Conservation (phyloP, 2,888 invertebrate species). For the Lottia gigantea region DNA sequence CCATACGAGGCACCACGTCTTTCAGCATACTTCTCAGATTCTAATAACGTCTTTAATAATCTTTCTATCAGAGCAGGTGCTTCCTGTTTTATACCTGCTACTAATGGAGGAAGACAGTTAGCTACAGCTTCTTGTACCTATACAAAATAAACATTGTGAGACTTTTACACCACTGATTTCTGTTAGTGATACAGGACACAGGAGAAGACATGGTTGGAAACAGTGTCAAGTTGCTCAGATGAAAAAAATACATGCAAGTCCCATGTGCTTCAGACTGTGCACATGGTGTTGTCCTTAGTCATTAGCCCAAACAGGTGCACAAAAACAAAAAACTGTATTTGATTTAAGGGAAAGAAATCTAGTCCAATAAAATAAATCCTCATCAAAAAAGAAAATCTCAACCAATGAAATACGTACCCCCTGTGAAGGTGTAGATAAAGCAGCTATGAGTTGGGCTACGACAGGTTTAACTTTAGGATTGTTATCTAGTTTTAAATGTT, state of each 20-base stretch:
- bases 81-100: conserved; percentile 91
- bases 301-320: no score
- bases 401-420: conserved; percentile 73
- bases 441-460: conserved; percentile 87
- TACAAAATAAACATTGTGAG: conserved; percentile 12
- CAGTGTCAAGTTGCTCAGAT: no score
- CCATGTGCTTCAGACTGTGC: no score
- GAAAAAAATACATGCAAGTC: no score
- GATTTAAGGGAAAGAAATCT: no score
- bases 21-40: conserved; percentile 66
- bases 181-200: no score
- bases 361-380: no score
- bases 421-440: conserved; percentile 95
- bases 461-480: conserved; percentile 94
- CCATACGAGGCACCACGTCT: conserved; percentile 92
- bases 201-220: no score
- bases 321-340: no score
- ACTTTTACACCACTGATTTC: no score
- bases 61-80: conserved; percentile 89
- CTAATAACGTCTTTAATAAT: conserved; percentile 71
- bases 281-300: no score
- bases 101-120: conserved; percentile 92
- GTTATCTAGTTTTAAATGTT: conserved; percentile 91
- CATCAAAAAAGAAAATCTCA: not conserved
- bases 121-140: conserved; percentile 97